A percentile compares a stretch with the other conserved stretches of the same genome.
Evolutionary conservation across 2,797 vertebrate species (phyloP).

Genomic region (Falco concolor): DNA sequence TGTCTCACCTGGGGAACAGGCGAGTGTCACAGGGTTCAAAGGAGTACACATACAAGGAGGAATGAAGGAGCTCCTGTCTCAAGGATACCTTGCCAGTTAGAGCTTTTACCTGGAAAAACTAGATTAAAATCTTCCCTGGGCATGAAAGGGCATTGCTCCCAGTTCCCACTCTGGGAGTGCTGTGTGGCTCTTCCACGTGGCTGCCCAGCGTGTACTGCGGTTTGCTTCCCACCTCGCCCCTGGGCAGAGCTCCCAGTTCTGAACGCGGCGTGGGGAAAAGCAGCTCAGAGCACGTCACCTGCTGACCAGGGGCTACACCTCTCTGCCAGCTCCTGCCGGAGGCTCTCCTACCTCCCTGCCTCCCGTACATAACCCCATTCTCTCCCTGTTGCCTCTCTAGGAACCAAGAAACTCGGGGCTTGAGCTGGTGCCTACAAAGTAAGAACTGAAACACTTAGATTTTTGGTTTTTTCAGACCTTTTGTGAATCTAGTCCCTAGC

Average conservation of each 20-base stretch:
- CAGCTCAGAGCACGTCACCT: rapidly evolving
- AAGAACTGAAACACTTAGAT: rapidly evolving
- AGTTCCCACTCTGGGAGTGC: background rate
- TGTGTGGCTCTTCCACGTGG: background rate
- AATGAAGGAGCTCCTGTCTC: background rate
- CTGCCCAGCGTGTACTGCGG: rapidly evolving
- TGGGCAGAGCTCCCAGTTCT: background rate
- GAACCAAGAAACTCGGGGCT: rapidly evolving
- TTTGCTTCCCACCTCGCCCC: background rate
- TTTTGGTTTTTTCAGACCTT: background rate
- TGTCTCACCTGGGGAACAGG: background rate
- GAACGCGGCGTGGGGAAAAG: background rate
- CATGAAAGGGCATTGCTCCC: background rate
- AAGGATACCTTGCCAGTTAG: background rate
- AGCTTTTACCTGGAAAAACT: background rate
- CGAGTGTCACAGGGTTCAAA: background rate
- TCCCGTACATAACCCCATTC: rapidly evolving
- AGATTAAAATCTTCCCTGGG: background rate
- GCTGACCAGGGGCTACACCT: background rate
- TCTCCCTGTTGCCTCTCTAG: rapidly evolving
- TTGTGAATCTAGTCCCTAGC: background rate
- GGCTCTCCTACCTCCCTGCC: background rate
- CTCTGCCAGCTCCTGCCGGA: background rate
- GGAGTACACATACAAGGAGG: background rate
- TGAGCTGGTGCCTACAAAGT: background rate